Conservation (phyloP, 2,113 vertebrate species). For the Leucosticte australis region DNA sequence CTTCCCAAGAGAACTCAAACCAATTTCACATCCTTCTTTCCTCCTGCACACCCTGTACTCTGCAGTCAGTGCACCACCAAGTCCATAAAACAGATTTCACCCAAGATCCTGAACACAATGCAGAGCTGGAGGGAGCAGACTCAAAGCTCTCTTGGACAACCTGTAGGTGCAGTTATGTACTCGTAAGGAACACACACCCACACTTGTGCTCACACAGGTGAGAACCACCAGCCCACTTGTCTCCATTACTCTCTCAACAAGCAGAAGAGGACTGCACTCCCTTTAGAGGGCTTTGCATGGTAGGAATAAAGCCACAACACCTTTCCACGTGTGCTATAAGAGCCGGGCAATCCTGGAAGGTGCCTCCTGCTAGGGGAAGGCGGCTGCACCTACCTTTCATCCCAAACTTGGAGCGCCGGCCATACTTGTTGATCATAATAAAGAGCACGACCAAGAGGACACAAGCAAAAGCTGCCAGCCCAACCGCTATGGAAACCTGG, state of each 20-base stretch:
- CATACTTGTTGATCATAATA: conserved; percentile 98
- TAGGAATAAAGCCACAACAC: background rate
- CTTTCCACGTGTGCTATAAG: background rate
- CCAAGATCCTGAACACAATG: background rate
- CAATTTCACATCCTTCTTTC: background rate
- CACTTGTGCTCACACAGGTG: background rate
- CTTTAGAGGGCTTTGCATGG: background rate
- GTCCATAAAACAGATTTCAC: background rate
- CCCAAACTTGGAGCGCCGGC: conserved; percentile 93
- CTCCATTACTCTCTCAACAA: background rate
- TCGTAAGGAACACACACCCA: background rate
- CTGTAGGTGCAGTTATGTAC: background rate
- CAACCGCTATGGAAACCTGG: conserved; percentile 94
- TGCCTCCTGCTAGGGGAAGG: background rate
- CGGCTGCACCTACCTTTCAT: conserved; percentile 89
- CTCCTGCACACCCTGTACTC: background rate
- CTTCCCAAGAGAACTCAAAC: background rate
- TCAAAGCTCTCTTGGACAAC: background rate
- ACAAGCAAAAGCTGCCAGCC: conserved; percentile 93
- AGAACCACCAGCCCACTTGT: background rate
- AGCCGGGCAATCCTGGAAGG: conserved; percentile 16
- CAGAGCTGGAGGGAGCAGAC: background rate
- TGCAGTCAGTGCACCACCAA: background rate
- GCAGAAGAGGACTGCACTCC: background rate
- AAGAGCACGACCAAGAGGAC: conserved; percentile 93